Base-by-base conservation (phyloP, 2,888 invertebrate genomes). In the Germaria angustata region DNA sequence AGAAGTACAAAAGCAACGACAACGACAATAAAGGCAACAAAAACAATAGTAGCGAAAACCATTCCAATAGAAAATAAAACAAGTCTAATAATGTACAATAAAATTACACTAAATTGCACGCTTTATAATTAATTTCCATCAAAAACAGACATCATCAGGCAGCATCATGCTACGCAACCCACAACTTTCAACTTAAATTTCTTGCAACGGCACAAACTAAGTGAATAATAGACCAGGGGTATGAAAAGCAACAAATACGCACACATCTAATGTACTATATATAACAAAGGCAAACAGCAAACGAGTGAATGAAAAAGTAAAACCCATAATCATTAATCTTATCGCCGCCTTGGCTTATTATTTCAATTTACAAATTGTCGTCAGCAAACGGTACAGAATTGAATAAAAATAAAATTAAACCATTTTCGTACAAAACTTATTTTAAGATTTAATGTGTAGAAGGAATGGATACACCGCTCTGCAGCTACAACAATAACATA, bases 301-400 rank as follows among this genome's bases (percentile, higher is more conserved):
- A 41, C 24, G 72, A 72, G 57, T 53, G 66, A 72, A 73, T 44
- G 57, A 57, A 65, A 69, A 71, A 69, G 65, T 59, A 84, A 73
- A 81, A 86, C 88, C 88, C 89, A 90, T 91, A 91, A 91, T 90
- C 91, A 90, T 91, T 91, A 91, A 91, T 91, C 91, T 91, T 90
- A 91, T 91, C 90, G 90, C 90, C 91, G 90, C 91, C 91, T 90
- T 87, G 87, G 88, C 89, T 89, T 89, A 89, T 89, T 89, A 89
- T 89, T 89, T 88, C 89, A 88, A 89, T 89, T 89, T 88, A 81
- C 77, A 69, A 51, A 82, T 73, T 71, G 82, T 82, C 82, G 82
- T 82, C 79, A 76, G 66, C 82, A 82, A 79, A 76, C 65, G 69
- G 44, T 24, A 69, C 69, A 41, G 44, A 59, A 66, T 49, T 32